Conservation (phyloP, 37 sponge, comb jelly and placozoan genomes). For the Theonella swinhoei region DNA sequence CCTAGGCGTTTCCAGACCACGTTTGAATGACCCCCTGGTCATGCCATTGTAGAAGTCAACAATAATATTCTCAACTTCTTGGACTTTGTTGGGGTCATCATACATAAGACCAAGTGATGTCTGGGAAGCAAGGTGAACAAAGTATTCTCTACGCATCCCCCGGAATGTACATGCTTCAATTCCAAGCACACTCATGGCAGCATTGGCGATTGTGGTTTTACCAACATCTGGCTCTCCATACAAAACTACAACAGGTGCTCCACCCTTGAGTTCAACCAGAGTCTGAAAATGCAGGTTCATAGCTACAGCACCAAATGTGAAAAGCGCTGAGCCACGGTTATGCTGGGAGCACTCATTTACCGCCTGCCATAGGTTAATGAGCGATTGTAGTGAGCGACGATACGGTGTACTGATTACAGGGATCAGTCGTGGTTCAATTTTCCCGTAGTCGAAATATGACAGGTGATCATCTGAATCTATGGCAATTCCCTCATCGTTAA, state of each 20-base stretch:
- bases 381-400: neutral
- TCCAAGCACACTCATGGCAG: constrained; percentile 25
- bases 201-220: constrained; percentile 34
- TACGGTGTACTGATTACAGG: constrained; percentile 6
- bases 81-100: constrained; percentile 22
- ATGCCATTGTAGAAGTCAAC: constrained; percentile 38
- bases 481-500: neutral
- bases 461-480: neutral
- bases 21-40: constrained; percentile 18
- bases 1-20: constrained; percentile 16
- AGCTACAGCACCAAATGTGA: constrained; percentile 34
- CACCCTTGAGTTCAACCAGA: constrained; percentile 22
- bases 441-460: neutral
- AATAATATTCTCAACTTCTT: constrained; percentile 29
- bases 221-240: constrained; percentile 40
- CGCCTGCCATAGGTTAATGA: constrained; percentile 9
- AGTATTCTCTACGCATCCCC: constrained; percentile 22
- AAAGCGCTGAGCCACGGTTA: constrained; percentile 6
- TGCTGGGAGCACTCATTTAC: constrained; percentile 5
- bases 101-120: constrained; percentile 32
- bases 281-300: constrained; percentile 33
- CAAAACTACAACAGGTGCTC: constrained; percentile 25
- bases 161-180: constrained; percentile 30
- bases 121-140: constrained; percentile 32
- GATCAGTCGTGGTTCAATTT: constrained; percentile 12